Conservation (phyloP, 1,140 invertebrate genomes). For the Pogonus chalceus region DNA sequence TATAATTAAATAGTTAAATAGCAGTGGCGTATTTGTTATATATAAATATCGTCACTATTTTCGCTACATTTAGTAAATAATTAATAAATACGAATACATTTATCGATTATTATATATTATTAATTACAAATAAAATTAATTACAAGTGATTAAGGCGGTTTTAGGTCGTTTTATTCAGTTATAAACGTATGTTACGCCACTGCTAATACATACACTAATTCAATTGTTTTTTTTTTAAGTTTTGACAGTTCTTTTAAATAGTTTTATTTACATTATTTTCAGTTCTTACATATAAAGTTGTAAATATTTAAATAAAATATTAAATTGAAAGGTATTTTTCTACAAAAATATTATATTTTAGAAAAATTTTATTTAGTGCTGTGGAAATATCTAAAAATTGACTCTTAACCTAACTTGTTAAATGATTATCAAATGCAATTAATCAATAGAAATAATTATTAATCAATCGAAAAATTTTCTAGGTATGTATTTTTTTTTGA, state of each 20-base stretch:
- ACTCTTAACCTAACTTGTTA: background rate
- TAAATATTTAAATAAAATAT: background rate
- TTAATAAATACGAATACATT: background rate
- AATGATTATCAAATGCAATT: background rate
- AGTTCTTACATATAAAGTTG: no score
- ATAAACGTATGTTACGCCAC: no score
- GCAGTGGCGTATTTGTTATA: constrained; percentile 5
- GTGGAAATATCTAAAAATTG: background rate
- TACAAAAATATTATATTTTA: background rate
- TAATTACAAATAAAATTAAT: constrained; percentile 3
- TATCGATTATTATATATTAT: background rate
- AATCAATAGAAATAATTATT: constrained; percentile 6
- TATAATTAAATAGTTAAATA: constrained; percentile 6
- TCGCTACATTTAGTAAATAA: background rate
- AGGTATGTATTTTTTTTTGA: no score
- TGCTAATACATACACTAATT: no score
- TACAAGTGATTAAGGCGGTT: background rate
- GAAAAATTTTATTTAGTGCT: constrained; percentile 5
- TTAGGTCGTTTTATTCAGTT: no score
- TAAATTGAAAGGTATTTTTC: background rate
- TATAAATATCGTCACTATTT: background rate
- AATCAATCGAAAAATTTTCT: constrained; percentile 3
- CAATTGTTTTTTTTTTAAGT: no score
- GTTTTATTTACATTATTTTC: no score
- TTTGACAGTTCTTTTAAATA: no score